phyloP scores from a whole-genome alignment of 1,140 invertebrate genomes.

The Philaenus spumarius region DNA sequence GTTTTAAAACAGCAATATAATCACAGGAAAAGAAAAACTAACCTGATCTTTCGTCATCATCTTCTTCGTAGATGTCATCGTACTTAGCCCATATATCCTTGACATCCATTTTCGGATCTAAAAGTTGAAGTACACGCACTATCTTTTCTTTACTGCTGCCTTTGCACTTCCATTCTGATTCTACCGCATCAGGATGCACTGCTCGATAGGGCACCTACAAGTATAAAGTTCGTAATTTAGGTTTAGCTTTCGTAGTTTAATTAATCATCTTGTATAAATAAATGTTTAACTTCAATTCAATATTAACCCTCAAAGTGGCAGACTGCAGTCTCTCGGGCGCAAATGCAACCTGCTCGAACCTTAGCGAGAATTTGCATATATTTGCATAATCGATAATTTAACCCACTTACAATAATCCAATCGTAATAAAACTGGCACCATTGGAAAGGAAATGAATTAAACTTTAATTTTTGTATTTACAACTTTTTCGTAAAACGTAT shows the following conservation, averaged over 20 bases:
- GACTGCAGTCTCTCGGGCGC: no score
- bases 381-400: no score
- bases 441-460: no score
- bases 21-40: no score
- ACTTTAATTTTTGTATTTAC: no score
- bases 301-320: no score
- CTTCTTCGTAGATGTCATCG: slow-evolving; percentile 39
- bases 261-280: background rate
- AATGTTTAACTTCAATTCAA: background rate
- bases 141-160: slow-evolving; percentile 44
- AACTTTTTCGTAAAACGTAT: no score
- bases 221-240: background rate
- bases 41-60: slow-evolving; percentile 42
- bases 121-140: slow-evolving; percentile 46
- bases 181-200: slow-evolving; percentile 49
- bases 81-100: slow-evolving; percentile 41
- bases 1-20: no score
- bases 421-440: no score
- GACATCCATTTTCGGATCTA: slow-evolving; percentile 44
- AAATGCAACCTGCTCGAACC: no score
- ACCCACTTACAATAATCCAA: no score
- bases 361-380: no score
- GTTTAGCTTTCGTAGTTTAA: background rate
- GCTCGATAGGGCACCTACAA: slow-evolving; percentile 45
- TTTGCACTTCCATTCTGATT: slow-evolving; percentile 48